Evolutionary conservation across 1,140 invertebrate genomes (phyloP).

Genomic region (Drosophila aff.): DNA sequence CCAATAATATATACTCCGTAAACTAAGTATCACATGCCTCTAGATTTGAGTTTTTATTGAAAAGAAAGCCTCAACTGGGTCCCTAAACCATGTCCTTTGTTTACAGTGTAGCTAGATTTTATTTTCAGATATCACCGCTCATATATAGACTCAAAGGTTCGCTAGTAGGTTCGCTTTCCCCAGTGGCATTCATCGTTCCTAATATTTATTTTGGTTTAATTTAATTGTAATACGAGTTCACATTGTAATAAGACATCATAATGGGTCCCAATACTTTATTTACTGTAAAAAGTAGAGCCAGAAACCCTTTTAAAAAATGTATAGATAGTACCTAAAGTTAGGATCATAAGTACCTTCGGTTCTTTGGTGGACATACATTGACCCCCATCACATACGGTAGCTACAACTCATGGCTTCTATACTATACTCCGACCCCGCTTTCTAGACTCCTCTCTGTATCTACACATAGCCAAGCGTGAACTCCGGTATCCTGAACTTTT

Average conservation of each 20-base stretch:
- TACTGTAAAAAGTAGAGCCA: background rate
- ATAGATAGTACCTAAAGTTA: background rate
- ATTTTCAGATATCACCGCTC: slow-evolving; percentile 1
- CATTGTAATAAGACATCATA: background rate
- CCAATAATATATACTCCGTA: slow-evolving; percentile 45
- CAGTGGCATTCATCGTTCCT: background rate
- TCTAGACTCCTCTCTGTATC: slow-evolving; percentile 20
- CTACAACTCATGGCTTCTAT: slow-evolving; percentile 25
- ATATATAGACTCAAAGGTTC: background rate
- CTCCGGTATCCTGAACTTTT: slow-evolving; percentile 49
- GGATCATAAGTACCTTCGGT: slow-evolving; percentile 16
- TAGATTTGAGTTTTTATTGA: background rate
- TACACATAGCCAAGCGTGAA: slow-evolving; percentile 3
- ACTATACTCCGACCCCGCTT: slow-evolving; percentile 26
- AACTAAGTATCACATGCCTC: slow-evolving; percentile 18
- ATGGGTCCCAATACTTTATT: background rate
- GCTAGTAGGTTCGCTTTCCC: background rate
- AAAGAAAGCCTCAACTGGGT: background rate
- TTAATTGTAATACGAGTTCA: background rate
- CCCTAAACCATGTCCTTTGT: background rate
- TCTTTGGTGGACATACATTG: background rate
- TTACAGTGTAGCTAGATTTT: slow-evolving; percentile 3
- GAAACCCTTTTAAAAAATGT: background rate
- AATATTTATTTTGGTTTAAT: background rate
- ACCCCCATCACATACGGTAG: slow-evolving; percentile 21